phyloP scores from a whole-genome alignment of 2,888 invertebrate genomes.

The Argyresthia albistria region DNA sequence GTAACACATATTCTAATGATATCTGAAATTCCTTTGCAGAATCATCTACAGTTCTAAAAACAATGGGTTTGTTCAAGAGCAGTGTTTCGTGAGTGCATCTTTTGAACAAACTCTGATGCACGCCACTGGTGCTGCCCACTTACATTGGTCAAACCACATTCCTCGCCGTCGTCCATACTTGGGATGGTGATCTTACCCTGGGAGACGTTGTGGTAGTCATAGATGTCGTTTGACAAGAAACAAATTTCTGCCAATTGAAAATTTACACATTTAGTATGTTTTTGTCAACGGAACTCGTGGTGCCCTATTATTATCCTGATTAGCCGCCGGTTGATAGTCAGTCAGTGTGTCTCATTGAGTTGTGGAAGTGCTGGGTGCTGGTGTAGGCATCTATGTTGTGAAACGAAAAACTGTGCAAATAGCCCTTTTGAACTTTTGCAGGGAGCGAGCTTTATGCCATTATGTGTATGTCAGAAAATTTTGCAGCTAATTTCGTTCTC shows the following conservation, averaged over 20 bases:
- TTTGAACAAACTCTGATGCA: too few relatives aligned
- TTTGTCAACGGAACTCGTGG: not conserved
- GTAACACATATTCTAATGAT: too few relatives aligned
- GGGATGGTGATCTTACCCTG: conserved; percentile 98
- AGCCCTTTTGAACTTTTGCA: conserved; percentile 52
- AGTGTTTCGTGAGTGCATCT: too few relatives aligned
- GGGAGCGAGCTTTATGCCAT: conserved; percentile 45
- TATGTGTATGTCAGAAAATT: conserved; percentile 57
- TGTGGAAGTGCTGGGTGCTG: not conserved
- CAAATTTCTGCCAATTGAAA: conserved; percentile 79
- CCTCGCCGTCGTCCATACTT: conserved; percentile 95
- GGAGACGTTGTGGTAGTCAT: conserved; percentile 94
- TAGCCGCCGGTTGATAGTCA: not conserved
- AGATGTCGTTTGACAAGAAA: conserved; percentile 88
- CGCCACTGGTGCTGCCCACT: conserved; percentile 54
- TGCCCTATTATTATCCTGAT: not conserved
- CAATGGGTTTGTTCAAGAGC: conserved; percentile 1
- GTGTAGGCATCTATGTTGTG: not conserved
- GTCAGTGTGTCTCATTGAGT: not conserved
- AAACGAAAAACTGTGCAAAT: conserved; percentile 43
- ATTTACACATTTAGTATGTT: conserved; percentile 7
- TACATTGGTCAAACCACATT: conserved; percentile 91
- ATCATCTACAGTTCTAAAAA: not conserved
- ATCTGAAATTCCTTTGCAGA: not conserved
- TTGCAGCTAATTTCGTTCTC: conserved; percentile 26